These are phyloP conservation scores for Hirudinaria manillensis DNA, from an alignment of 2,888 invertebrate genomes.

Conservation along the genomic window DNA sequence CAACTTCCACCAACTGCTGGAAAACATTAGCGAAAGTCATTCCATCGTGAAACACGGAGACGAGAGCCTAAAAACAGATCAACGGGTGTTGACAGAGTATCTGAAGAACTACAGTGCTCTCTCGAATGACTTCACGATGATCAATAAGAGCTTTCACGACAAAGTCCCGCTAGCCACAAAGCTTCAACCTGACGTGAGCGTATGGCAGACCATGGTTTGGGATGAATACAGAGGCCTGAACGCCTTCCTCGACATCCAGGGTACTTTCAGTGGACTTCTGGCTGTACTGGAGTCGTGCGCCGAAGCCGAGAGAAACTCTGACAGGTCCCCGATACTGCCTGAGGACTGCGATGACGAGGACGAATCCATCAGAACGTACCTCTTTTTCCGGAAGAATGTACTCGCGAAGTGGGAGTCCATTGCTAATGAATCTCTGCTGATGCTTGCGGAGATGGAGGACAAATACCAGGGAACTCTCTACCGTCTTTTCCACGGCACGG, in stretches of 20 bases:
- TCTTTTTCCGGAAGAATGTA: background rate
- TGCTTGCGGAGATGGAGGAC: slow-evolving; percentile 3
- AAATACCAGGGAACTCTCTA: slow-evolving; percentile 6
- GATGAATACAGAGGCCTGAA: slow-evolving; percentile 12
- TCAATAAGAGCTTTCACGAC: slow-evolving; percentile 13
- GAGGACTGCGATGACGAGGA: slow-evolving; percentile 16
- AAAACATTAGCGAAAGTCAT: background rate
- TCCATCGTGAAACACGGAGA: background rate
- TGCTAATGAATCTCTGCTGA: slow-evolving; percentile 14
- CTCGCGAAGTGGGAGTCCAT: slow-evolving; percentile 10
- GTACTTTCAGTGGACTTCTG: slow-evolving; percentile 6
- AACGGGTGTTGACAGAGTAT: background rate
- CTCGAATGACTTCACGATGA: background rate
- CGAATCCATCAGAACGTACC: background rate
- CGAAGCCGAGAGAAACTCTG: background rate
- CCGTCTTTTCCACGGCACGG: slow-evolving; percentile 16
- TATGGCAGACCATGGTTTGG: slow-evolving; percentile 21
- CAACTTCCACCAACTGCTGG: background rate
- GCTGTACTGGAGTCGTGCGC: background rate
- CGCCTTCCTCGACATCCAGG: slow-evolving; percentile 16
- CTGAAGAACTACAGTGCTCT: slow-evolving; percentile 12
- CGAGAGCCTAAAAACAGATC: background rate
- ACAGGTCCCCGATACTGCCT: background rate
- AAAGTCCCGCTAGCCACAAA: slow-evolving; percentile 16
- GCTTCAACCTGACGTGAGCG: slow-evolving; percentile 14